Base-by-base conservation (phyloP, 2,797 vertebrate species). In the Merluccius polli region DNA sequence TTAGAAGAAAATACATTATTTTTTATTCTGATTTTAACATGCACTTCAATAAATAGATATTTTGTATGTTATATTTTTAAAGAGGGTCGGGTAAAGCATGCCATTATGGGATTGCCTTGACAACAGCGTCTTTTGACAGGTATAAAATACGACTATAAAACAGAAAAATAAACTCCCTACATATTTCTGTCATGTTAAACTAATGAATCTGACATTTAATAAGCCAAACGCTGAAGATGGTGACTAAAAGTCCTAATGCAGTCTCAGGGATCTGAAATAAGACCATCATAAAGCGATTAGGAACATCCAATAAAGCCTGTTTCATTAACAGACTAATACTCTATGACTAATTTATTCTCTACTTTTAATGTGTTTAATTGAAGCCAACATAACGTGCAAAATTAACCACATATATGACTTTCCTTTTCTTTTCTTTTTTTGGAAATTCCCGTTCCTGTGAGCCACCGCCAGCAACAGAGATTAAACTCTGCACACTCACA, bases 121-220 rank as follows among this genome's bases (percentile, higher is more conserved):
- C 38, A 48, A 21, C 15, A 48, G 18, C 44, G 21, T 21, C 16
- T 48, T 48, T 18, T 48, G 44, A 48, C 5, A 48, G 15, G 44
- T 21, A 21, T 48, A 21, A 48, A 15, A 21, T 48, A 48, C 15
- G 44, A 48, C 4, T 3, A 18, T 48, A n/a, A 4, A 1, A 24
- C 10, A 24, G 69, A 70, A 44, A 77, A 73, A 12, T 35, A 69
- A 70, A 3, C 13, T 77, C 74, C 18, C 33, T 73, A 63, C 29
- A 41, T 1, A 52, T 68, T 70, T 72, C 8, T 68, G 59, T 29
- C 18, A 31, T 31, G 65, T 52, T 32, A 30, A 63, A 16, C n/a
- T 44, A 8, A 21, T 31, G 36, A 44, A 73, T 31, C 12, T 18
- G 24, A 9, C 9, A 63, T 44, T n/a, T 52, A 24, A 59, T 24